Conservation (phyloP, 1,140 invertebrate genomes). For the Diorhabda sublineata region DNA sequence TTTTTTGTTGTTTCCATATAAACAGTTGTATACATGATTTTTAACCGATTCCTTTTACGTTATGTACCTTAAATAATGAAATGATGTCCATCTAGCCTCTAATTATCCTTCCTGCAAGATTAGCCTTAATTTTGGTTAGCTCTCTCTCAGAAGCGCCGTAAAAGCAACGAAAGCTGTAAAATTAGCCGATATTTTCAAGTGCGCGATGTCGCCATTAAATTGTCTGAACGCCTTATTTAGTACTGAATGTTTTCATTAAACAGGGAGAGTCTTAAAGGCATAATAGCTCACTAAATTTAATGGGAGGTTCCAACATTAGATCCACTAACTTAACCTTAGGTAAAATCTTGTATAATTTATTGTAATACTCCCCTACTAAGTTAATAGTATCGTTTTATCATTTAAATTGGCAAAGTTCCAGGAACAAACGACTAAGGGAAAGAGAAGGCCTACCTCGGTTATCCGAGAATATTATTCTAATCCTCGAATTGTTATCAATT, state of each 20-base stretch:
- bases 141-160: background rate
- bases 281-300: constrained; percentile 21
- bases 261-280: constrained; percentile 14
- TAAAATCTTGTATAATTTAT: constrained; percentile 41
- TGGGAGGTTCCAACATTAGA: constrained; percentile 19
- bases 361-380: constrained; percentile 32
- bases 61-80: too few relatives aligned
- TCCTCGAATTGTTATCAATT: constrained; percentile 15
- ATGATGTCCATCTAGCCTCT: too few relatives aligned
- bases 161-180: constrained; percentile 1
- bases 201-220: constrained; percentile 5
- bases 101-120: too few relatives aligned
- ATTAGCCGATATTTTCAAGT: constrained; percentile 11
- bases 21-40: too few relatives aligned
- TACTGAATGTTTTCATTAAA: constrained; percentile 18
- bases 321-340: constrained; percentile 34
- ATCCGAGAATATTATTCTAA: constrained; percentile 28
- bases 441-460: constrained; percentile 15
- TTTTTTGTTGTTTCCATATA: too few relatives aligned
- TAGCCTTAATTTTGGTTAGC: background rate
- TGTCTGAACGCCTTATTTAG: constrained; percentile 16
- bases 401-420: constrained; percentile 41
- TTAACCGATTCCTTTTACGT: too few relatives aligned
- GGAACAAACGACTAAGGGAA: constrained; percentile 29
- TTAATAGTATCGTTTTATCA: constrained; percentile 43